These are phyloP conservation scores for Choristoneura fumiferana DNA, from an alignment of 1,140 invertebrate genomes.

Conservation along the genomic window DNA sequence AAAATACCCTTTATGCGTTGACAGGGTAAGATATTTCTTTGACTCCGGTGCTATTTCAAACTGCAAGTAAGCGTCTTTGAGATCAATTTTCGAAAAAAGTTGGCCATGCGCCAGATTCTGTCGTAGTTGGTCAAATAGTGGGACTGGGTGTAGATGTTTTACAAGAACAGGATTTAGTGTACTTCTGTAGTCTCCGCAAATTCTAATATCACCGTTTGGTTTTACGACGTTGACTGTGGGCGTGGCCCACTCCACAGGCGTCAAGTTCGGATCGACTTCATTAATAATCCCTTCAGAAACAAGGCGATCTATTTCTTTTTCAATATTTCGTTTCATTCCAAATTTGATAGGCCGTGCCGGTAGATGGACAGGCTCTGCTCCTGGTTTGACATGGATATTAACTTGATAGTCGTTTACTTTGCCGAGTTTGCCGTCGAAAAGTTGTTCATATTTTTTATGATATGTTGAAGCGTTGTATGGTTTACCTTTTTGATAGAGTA, in stretches of 20 bases:
- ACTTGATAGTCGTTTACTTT: slow-evolving; percentile 19
- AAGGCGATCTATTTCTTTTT: slow-evolving; percentile 17
- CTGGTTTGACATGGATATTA: slow-evolving; percentile 16
- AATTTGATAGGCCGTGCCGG: slow-evolving; percentile 17
- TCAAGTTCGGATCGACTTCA: slow-evolving; percentile 1
- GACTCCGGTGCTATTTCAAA: slow-evolving; percentile 22
- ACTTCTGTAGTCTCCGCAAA: slow-evolving; percentile 19
- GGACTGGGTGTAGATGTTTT: slow-evolving; percentile 20
- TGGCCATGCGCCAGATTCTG: slow-evolving; percentile 15
- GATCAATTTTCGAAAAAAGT: slow-evolving; percentile 22
- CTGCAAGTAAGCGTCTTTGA: slow-evolving; percentile 20
- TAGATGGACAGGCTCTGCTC: slow-evolving; percentile 7
- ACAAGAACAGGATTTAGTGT: slow-evolving; percentile 21
- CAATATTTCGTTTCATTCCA: slow-evolving; percentile 18
- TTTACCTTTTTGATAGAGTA: slow-evolving; percentile 19
- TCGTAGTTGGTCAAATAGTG: slow-evolving; percentile 22
- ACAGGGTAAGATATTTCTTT: background rate
- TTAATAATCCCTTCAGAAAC: slow-evolving; percentile 16
- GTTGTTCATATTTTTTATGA: slow-evolving; percentile 3
- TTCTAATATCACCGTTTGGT: slow-evolving; percentile 3
- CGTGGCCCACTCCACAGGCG: slow-evolving; percentile 10
- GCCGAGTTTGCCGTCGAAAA: slow-evolving; percentile 15
- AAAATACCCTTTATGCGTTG: background rate
- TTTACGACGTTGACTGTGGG: slow-evolving; percentile 23
- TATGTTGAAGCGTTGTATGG: background rate